These are phyloP conservation scores for Brachystomella parvula DNA, from an alignment of 1,140 invertebrate species.

Conservation along the genomic window DNA sequence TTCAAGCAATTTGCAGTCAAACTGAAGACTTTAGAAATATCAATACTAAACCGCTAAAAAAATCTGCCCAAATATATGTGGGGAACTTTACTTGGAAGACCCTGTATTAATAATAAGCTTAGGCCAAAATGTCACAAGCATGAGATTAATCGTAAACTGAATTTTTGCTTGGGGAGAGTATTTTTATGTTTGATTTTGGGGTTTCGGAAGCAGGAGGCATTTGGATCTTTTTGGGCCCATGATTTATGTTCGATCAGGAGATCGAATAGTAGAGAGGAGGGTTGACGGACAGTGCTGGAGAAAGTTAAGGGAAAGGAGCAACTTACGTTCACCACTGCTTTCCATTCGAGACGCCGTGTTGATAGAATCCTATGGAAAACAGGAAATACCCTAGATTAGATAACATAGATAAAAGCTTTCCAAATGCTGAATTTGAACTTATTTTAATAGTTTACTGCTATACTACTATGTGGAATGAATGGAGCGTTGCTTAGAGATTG, in stretches of 20 bases:
- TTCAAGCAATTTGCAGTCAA: too few relatives aligned
- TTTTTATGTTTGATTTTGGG: too few relatives aligned
- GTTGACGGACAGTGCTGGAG: not conserved
- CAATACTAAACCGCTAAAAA: too few relatives aligned
- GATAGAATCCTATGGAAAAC: constrained; percentile 39
- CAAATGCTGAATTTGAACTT: not conserved
- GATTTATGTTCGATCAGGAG: not conserved
- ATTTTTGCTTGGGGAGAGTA: not conserved
- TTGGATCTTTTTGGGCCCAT: not conserved
- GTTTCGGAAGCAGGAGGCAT: too few relatives aligned
- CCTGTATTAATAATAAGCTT: too few relatives aligned
- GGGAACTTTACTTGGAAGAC: too few relatives aligned
- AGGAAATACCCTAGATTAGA: not conserved
- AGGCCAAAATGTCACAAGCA: not conserved
- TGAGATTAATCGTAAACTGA: constrained; percentile 1
- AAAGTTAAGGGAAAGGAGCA: not conserved
- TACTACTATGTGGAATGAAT: not conserved
- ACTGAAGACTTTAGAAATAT: too few relatives aligned
- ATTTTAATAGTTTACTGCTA: not conserved
- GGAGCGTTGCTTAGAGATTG: not conserved
- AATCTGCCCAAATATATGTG: too few relatives aligned
- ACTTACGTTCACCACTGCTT: constrained; percentile 46
- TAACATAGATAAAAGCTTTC: not conserved
- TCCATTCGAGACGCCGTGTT: constrained; percentile 52
- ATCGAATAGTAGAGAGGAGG: not conserved